Evolutionary conservation across 2,797 vertebrate genomes (phyloP).

Genomic region (Thaleichthys pacificus): DNA sequence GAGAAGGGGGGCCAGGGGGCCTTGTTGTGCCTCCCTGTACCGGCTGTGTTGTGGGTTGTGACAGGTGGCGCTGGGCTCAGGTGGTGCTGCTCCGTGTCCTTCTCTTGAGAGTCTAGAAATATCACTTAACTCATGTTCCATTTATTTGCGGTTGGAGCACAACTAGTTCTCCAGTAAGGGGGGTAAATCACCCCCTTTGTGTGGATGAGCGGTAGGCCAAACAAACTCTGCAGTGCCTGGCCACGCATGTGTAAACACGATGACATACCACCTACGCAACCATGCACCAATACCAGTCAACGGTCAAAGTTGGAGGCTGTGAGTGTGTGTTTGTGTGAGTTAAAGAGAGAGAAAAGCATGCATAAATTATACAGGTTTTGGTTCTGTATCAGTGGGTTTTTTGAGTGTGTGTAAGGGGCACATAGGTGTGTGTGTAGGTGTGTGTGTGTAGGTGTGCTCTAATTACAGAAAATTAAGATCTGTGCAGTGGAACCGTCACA

Average conservation of each 20-base stretch:
- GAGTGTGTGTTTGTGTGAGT: neutral
- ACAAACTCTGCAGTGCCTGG: neutral
- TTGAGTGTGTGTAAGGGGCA: neutral
- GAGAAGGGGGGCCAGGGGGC: slow-evolving; percentile 58
- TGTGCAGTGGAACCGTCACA: neutral
- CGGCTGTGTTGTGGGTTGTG: slow-evolving; percentile 62
- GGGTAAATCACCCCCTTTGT: neutral
- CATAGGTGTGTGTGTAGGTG: too few species aligned
- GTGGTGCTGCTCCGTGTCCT: slow-evolving; percentile 27
- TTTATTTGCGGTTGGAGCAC: neutral
- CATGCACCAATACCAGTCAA: neutral
- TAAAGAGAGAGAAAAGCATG: neutral
- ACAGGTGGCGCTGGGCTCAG: slow-evolving; percentile 62
- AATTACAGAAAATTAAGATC: slow-evolving; percentile 1
- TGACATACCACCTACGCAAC: neutral
- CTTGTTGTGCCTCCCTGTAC: slow-evolving; percentile 50
- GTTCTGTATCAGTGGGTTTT: neutral
- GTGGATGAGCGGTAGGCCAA: neutral
- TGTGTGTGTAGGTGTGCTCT: slow-evolving; percentile 8
- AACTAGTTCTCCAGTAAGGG: neutral
- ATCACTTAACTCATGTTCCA: neutral
- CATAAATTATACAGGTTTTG: neutral
- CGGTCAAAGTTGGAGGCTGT: too few species aligned
- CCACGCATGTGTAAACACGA: neutral
- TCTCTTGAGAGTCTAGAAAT: slow-evolving; percentile 45